These are phyloP conservation scores for Zapornia atra DNA, from an alignment of 2,113 vertebrate genomes.

Conservation along the genomic window DNA sequence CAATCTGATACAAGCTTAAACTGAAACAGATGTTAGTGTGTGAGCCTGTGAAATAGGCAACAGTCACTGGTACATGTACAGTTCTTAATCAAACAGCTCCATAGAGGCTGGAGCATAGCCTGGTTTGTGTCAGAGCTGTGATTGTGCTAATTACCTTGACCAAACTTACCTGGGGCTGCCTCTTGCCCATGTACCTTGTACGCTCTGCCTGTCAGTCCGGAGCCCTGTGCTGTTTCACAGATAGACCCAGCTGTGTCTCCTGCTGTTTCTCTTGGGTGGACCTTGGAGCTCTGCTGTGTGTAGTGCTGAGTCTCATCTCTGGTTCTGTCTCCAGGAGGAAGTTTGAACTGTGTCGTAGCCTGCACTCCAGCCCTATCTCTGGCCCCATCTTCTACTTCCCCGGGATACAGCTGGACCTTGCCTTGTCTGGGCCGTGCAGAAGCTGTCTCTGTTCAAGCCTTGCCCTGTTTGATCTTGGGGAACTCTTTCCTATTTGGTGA, in stretches of 20 bases:
- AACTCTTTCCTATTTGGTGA: too few species aligned
- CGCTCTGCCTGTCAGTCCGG: too few species aligned
- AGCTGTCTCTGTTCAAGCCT: not conserved
- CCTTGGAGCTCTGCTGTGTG: not conserved
- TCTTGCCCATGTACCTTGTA: not conserved
- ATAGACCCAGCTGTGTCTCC: accelerated
- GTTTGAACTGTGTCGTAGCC: not conserved
- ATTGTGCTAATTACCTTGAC: not conserved
- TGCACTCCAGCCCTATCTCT: not conserved
- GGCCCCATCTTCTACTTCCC: not conserved
- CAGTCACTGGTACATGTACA: not conserved
- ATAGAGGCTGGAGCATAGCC: not conserved
- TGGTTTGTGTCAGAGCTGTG: not conserved
- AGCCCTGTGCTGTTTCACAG: not conserved
- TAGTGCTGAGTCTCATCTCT: not conserved
- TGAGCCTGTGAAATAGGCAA: not conserved
- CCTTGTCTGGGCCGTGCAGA: not conserved
- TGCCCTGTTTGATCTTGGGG: too few species aligned
- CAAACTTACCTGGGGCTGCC: too few species aligned
- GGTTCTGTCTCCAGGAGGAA: not conserved
- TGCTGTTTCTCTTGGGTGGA: not conserved
- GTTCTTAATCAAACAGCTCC: not conserved
- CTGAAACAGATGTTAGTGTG: slow-evolving; percentile 10
- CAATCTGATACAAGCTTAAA: not conserved
- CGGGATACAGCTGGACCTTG: not conserved